Percentiles rank a stretch among this genome's conserved stretches.
These are phyloP conservation scores for Drosophila birchii DNA, from an alignment of 2,888 invertebrate genomes.

Conservation along the genomic window DNA sequence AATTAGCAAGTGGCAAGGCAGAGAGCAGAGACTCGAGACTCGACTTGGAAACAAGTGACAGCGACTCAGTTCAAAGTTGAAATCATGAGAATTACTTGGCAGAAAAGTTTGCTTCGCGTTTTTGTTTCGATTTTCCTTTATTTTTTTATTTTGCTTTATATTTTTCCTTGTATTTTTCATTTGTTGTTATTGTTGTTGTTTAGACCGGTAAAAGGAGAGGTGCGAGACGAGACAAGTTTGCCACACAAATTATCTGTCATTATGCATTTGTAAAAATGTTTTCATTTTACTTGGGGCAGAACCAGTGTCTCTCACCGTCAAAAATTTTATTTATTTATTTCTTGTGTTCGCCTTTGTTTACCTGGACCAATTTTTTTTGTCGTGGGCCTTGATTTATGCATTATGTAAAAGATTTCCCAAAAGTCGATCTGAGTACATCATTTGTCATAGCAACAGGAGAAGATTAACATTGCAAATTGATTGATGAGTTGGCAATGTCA, in stretches of 20 bases:
- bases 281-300: conserved; percentile 23
- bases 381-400: conserved; percentile 34
- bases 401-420: conserved; percentile 27
- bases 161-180: conserved; percentile 1
- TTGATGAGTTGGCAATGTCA: conserved; percentile 30
- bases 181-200: background rate
- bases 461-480: conserved; percentile 47
- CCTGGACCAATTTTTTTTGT: conserved; percentile 28
- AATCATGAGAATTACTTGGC: conserved; percentile 68
- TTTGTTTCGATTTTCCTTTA: conserved; percentile 17
- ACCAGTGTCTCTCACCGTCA: background rate
- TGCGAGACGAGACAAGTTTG: conserved; percentile 33
- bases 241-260: conserved; percentile 49
- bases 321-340: conserved; percentile 40
- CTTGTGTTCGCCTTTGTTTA: conserved; percentile 36
- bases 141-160: conserved; percentile 18
- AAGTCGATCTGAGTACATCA: conserved; percentile 4
- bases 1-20: conserved; percentile 58
- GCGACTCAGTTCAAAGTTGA: conserved; percentile 54
- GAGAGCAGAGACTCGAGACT: conserved; percentile 3
- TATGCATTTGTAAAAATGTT: conserved; percentile 51
- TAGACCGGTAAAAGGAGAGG: conserved; percentile 42
- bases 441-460: conserved; percentile 31
- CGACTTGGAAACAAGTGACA: conserved; percentile 33
- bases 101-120: conserved; percentile 45